A percentile compares a stretch with the other conserved stretches of the same genome.
Evolutionary conservation across 1,140 invertebrate genomes (phyloP).

Genomic region (Magallana angulata): DNA sequence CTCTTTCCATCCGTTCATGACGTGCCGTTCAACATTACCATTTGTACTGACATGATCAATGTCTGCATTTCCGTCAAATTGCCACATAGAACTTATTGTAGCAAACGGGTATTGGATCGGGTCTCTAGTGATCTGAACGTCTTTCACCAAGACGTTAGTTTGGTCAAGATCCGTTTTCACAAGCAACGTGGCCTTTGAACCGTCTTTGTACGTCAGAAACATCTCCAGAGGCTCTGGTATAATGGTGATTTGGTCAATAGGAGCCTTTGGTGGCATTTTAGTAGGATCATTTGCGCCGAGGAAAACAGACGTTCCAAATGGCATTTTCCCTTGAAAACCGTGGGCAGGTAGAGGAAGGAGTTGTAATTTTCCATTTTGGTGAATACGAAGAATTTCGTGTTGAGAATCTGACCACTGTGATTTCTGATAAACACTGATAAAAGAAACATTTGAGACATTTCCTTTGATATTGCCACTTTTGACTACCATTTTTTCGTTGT

Average conservation of each 20-base stretch:
- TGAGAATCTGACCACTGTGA: constrained; percentile 56
- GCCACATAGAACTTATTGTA: constrained; percentile 62
- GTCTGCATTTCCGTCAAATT: constrained; percentile 63
- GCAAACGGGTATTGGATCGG: constrained; percentile 52
- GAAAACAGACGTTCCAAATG: constrained; percentile 62
- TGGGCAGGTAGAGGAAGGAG: constrained; percentile 53
- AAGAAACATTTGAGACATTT: constrained; percentile 35
- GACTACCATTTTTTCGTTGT: constrained; percentile 52
- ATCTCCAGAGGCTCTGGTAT: constrained; percentile 53
- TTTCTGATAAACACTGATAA: constrained; percentile 51
- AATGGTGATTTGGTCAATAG: constrained; percentile 58
- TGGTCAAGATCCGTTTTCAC: constrained; percentile 49
- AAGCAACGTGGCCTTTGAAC: constrained; percentile 39
- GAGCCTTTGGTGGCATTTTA: constrained; percentile 45
- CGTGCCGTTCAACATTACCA: constrained; percentile 51
- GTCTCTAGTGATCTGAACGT: constrained; percentile 42
- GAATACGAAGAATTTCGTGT: constrained; percentile 59
- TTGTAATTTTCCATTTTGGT: constrained; percentile 54
- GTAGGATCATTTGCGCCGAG: constrained; percentile 55
- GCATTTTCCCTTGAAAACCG: constrained; percentile 55
- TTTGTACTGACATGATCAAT: constrained; percentile 64
- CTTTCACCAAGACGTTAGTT: constrained; percentile 56
- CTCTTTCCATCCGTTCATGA: constrained; percentile 54
- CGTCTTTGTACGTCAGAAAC: constrained; percentile 56
- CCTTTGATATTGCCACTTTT: constrained; percentile 43